phyloP scores from a whole-genome alignment of 2,888 invertebrate species.

The Drepana falcataria region DNA sequence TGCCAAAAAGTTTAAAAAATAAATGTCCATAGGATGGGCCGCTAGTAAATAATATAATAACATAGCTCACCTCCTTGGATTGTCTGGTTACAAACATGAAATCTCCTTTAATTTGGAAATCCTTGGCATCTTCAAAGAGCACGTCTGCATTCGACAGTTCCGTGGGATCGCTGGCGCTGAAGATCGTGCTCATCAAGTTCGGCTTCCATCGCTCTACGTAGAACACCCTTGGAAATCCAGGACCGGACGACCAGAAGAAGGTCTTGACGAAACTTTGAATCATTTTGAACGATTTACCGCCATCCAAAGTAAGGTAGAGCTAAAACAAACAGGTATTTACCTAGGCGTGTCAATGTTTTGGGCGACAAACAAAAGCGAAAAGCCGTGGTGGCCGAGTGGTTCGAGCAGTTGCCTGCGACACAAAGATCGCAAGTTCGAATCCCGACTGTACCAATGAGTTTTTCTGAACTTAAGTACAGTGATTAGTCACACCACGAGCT shows the following conservation, averaged over 20 bases:
- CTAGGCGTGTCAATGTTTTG: slow-evolving; percentile 1
- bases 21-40: no score
- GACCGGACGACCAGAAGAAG: slow-evolving; percentile 84
- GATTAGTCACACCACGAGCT: no score
- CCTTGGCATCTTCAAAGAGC: slow-evolving; percentile 84
- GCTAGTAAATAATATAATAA: background rate
- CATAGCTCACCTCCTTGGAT: slow-evolving; percentile 74
- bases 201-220: slow-evolving; percentile 84
- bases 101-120: slow-evolving; percentile 90
- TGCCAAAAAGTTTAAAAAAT: no score
- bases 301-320: slow-evolving; percentile 88
- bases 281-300: slow-evolving; percentile 84
- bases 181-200: slow-evolving; percentile 82
- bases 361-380: no score
- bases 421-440: no score
- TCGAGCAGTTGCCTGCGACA: no score
- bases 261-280: slow-evolving; percentile 87
- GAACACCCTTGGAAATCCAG: slow-evolving; percentile 71
- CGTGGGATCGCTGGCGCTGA: slow-evolving; percentile 79
- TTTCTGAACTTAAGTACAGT: no score
- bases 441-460: no score
- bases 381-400: no score
- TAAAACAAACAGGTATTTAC: slow-evolving; percentile 47
- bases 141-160: slow-evolving; percentile 72
- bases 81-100: slow-evolving; percentile 91